Evolutionary conservation across 1,140 invertebrate genomes (phyloP).

Genomic region (Calosoma granatense): DNA sequence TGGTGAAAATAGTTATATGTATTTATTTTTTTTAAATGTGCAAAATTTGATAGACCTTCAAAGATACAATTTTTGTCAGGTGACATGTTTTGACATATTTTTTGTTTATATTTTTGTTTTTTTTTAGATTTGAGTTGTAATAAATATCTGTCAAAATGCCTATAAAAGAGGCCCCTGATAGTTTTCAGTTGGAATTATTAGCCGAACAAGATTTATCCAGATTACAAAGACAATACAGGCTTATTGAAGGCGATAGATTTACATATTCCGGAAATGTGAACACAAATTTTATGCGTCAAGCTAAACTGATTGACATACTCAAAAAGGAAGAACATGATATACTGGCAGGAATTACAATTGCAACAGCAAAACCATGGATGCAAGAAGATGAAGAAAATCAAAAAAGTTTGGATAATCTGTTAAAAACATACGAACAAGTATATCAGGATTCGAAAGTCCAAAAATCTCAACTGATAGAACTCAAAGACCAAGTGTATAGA

Average conservation of each 20-base stretch:
- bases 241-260: constrained; percentile 63
- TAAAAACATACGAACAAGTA: constrained; percentile 23
- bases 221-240: too few relatives aligned
- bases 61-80: too few relatives aligned
- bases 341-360: constrained; percentile 45
- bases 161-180: too few relatives aligned
- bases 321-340: constrained; percentile 49
- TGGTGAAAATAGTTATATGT: too few relatives aligned
- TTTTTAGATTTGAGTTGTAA: too few relatives aligned
- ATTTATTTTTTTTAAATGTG: too few relatives aligned
- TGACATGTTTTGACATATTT: too few relatives aligned
- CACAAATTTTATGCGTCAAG: constrained; percentile 54
- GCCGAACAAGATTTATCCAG: too few relatives aligned
- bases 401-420: constrained; percentile 20
- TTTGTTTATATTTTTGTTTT: too few relatives aligned
- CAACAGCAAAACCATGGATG: constrained; percentile 33
- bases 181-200: too few relatives aligned
- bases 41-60: too few relatives aligned
- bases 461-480: constrained; percentile 35
- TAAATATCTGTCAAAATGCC: too few relatives aligned
- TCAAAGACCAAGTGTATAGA: constrained; percentile 38
- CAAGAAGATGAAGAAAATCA: constrained; percentile 26
- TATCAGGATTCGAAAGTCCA: constrained; percentile 29
- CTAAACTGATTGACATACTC: constrained; percentile 44
- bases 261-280: constrained; percentile 54